These are phyloP conservation scores for Octopus bimaculoides DNA, from an alignment of 1,140 invertebrate genomes.

Conservation along the genomic window DNA sequence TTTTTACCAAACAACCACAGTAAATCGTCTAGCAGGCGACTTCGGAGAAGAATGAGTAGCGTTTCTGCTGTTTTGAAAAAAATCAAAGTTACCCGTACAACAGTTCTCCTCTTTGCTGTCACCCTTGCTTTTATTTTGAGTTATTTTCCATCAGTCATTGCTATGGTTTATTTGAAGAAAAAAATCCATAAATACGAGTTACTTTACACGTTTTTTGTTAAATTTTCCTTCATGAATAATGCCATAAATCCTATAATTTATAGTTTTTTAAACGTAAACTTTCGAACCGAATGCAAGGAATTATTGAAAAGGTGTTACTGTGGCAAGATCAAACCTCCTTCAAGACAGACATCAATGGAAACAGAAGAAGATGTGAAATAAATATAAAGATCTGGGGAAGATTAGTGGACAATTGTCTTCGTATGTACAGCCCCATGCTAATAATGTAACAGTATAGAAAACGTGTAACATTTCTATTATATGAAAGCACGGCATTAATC, in stretches of 20 bases:
- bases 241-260: slow-evolving; percentile 53
- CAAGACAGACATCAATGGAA: slow-evolving; percentile 12
- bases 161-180: slow-evolving; percentile 33
- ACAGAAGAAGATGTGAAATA: slow-evolving; percentile 6
- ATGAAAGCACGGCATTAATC: background rate
- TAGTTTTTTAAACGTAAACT: slow-evolving; percentile 50
- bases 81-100: slow-evolving; percentile 29
- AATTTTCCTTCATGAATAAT: slow-evolving; percentile 53
- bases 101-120: slow-evolving; percentile 40
- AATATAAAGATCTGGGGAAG: background rate
- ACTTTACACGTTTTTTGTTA: slow-evolving; percentile 38
- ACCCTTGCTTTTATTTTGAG: slow-evolving; percentile 40
- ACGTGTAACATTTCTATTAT: background rate
- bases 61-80: background rate
- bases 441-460: background rate
- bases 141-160: slow-evolving; percentile 43
- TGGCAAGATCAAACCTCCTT: background rate
- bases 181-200: slow-evolving; percentile 25
- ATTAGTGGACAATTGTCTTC: background rate
- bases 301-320: slow-evolving; percentile 16
- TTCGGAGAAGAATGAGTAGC: background rate
- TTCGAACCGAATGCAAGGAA: slow-evolving; percentile 39
- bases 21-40: background rate
- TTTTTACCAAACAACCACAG: background rate
- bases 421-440: background rate